Evolutionary conservation across 37 sponge, comb jelly and placozoan species (phyloP).

Genomic region (Lycopodina hypogea): DNA sequence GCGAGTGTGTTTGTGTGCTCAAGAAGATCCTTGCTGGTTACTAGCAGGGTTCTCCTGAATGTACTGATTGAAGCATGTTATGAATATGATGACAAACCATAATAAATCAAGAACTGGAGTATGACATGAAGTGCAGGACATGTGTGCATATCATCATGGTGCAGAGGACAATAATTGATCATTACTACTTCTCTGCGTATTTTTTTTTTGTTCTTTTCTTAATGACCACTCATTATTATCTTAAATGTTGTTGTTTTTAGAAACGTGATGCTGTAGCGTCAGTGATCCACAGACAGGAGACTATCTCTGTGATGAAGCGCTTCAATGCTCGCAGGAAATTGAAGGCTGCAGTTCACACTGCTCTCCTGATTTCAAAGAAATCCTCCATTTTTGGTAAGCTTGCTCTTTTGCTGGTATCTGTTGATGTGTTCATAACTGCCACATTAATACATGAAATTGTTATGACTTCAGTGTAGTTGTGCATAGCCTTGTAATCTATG

Average conservation of each 20-base stretch:
- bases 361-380: slow-evolving; percentile 24
- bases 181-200: too few relatives aligned
- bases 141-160: too few relatives aligned
- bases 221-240: not conserved
- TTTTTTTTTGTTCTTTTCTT: too few relatives aligned
- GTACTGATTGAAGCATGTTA: too few relatives aligned
- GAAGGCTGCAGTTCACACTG: slow-evolving; percentile 54
- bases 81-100: too few relatives aligned
- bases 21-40: too few relatives aligned
- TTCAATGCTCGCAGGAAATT: slow-evolving; percentile 83
- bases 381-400: slow-evolving; percentile 32
- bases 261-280: slow-evolving; percentile 78
- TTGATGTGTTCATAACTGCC: not conserved
- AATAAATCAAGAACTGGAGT: not conserved
- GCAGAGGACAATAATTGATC: too few relatives aligned
- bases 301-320: slow-evolving; percentile 81
- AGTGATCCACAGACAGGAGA: slow-evolving; percentile 81
- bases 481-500: too few relatives aligned
- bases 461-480: not conserved
- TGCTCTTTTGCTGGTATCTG: too few relatives aligned
- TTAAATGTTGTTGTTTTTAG: slow-evolving; percentile 25
- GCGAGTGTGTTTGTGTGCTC: too few relatives aligned
- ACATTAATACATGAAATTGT: not conserved
- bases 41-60: too few relatives aligned
- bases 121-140: not conserved